Evolutionary conservation across 2,888 invertebrate genomes (phyloP).

Genomic region (Nemapogon koenigi): DNA sequence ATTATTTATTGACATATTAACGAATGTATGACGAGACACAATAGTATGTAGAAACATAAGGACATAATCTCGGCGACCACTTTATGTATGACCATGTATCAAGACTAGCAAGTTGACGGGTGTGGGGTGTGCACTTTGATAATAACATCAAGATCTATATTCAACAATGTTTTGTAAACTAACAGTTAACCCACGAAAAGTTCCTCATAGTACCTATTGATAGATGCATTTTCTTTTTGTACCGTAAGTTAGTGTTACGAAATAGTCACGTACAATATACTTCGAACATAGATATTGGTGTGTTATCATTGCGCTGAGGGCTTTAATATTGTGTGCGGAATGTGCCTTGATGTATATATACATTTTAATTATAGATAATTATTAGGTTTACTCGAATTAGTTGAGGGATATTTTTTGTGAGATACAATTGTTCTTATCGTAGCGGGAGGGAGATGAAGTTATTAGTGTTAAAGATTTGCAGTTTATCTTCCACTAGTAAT

Average conservation of each 20-base stretch:
- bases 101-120: no score
- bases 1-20: no score
- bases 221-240: conserved; percentile 60
- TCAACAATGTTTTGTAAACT: conserved; percentile 7
- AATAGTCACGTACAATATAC: conserved; percentile 7
- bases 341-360: conserved; percentile 64
- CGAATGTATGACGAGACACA: no score
- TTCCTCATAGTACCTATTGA: conserved; percentile 65
- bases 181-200: conserved; percentile 51
- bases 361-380: conserved; percentile 22
- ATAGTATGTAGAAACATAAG: no score
- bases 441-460: conserved; percentile 28
- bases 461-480: conserved; percentile 60
- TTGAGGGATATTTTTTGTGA: conserved; percentile 62
- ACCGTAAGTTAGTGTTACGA: conserved; percentile 48
- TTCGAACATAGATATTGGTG: conserved; percentile 35
- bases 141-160: conserved; percentile 50
- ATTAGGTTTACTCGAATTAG: conserved; percentile 63
- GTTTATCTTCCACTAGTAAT: conserved; percentile 63
- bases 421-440: conserved; percentile 48
- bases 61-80: no score
- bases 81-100: no score
- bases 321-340: conserved; percentile 52
- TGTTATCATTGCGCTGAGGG: conserved; percentile 56
- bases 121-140: conserved; percentile 55